Percentiles rank a stretch among this genome's conserved stretches.
Evolutionary conservation across 2,113 vertebrate genomes (phyloP).

Genomic region (Microcebus tavaratra): DNA sequence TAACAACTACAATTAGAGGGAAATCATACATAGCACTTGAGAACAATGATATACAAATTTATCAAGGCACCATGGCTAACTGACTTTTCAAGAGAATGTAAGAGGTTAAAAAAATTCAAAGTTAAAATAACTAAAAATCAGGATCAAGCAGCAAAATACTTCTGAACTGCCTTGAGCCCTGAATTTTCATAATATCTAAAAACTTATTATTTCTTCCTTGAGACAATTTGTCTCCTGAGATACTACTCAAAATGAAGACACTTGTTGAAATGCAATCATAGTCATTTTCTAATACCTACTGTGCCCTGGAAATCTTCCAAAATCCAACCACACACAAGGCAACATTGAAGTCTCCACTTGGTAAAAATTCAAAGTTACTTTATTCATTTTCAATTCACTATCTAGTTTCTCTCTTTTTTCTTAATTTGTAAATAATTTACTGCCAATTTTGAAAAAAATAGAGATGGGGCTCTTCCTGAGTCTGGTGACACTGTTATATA

Average conservation of each 20-base stretch:
- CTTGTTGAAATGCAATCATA: constrained; percentile 38
- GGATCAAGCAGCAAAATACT: constrained; percentile 13
- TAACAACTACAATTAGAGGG: background rate
- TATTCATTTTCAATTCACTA: constrained; percentile 39
- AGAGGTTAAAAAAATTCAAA: constrained; percentile 1
- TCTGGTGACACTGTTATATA: background rate
- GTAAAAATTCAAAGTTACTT: constrained; percentile 40
- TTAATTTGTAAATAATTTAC: constrained; percentile 31
- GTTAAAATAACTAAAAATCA: constrained; percentile 28
- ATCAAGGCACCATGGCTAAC: constrained; percentile 13
- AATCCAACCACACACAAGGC: background rate
- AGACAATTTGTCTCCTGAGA: constrained; percentile 2
- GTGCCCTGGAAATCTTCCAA: constrained; percentile 26
- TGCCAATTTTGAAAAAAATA: constrained; percentile 48
- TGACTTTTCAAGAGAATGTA: background rate
- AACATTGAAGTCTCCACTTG: constrained; percentile 7
- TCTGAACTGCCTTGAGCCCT: constrained; percentile 12
- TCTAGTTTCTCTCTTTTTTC: background rate
- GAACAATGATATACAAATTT: constrained; percentile 12
- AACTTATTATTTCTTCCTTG: constrained; percentile 32
- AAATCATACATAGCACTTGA: background rate
- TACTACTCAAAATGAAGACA: constrained; percentile 5
- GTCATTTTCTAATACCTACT: constrained; percentile 26
- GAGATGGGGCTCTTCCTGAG: background rate
- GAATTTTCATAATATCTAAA: constrained; percentile 14